Evolutionary conservation across 1,140 invertebrate genomes (phyloP), one percentile per base, ranked within the genome.

Genomic region (Stenopsyche tienmushanensis): DNA sequence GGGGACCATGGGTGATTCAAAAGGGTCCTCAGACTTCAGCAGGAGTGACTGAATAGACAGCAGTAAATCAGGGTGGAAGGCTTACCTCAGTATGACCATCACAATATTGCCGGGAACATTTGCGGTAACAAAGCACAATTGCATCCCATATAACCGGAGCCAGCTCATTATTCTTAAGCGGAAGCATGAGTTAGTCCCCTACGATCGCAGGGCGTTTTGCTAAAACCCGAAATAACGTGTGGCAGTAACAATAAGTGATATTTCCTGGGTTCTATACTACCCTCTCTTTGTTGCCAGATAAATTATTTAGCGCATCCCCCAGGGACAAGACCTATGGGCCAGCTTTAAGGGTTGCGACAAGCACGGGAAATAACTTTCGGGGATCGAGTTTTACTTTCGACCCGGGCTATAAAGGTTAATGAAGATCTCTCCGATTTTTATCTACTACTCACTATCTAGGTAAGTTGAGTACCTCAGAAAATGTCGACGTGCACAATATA

Each of bases 231-330:
- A 53, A 63, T 52, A 63, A 54, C 62, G 62, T 64, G 62, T 29
- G 62, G 26, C 21, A 26, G 49, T 63, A 41, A 53, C 60, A 53
- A 53, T 64, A 64, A 64, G 62, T 54, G 62, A 64, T 64, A 64
- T 55, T 53, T 54, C 59, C 47, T 17, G 24, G 44, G 59, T 26
- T 29, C 7, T 15, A 15, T 23, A 15, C 53, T 58, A 3, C 24
- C 24, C 24, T 49, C 47, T 24, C 47, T 42, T 34, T 44, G 62
- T 64, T 45, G 62, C 50, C 50, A 64, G 62, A 64, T 64, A 64
- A 64, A 64, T 64, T 54, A 64, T 64, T 64, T 64, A 64, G 62
- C 52, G 62, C 29, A 21, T 54, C 60, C 62, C 52, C 3, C 25
- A 2, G 62, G 62, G 34, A 55, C 20, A 25, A 55, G 44, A 54